Percentiles rank a stretch among this genome's conserved stretches.
These are phyloP conservation scores for Brachycybe producta DNA, from an alignment of 2,888 invertebrate species.

Conservation along the genomic window DNA sequence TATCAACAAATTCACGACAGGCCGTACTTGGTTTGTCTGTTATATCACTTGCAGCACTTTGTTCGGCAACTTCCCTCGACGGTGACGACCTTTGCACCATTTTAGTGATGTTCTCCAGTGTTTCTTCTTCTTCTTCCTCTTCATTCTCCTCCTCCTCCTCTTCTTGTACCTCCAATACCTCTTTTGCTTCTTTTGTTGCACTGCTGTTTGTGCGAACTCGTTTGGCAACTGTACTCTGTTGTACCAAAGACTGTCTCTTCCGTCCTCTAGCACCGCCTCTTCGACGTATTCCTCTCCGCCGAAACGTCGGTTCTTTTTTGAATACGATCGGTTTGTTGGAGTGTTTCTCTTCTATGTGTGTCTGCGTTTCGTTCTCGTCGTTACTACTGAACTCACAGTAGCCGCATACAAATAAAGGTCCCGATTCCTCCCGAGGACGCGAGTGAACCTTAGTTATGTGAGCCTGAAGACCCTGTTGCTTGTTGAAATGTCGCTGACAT, in stretches of 20 bases:
- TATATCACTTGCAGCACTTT: neutral
- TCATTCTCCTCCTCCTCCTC: neutral
- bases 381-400: neutral
- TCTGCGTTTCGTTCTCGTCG: neutral
- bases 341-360: neutral
- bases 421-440: neutral
- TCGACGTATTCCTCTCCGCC: neutral
- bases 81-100: conserved; percentile 4
- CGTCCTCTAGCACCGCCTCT: neutral
- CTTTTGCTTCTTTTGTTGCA: neutral
- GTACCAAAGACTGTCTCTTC: neutral
- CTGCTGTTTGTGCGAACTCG: too few species aligned
- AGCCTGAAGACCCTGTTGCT: neutral
- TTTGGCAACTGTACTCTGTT: neutral
- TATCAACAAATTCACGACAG: too few species aligned
- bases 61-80: neutral
- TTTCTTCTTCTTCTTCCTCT: conserved; percentile 8
- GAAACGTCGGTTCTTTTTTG: neutral
- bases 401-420: neutral
- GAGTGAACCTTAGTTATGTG: conserved; percentile 8
- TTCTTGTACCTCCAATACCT: neutral
- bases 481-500: conserved; percentile 1
- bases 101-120: conserved; percentile 10
- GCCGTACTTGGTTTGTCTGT: too few species aligned
- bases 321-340: neutral